A percentile compares a stretch with the other conserved stretches of the same genome.
Conservation (phyloP, 2,888 invertebrate species). For the Leptopilina syphax region DNA sequence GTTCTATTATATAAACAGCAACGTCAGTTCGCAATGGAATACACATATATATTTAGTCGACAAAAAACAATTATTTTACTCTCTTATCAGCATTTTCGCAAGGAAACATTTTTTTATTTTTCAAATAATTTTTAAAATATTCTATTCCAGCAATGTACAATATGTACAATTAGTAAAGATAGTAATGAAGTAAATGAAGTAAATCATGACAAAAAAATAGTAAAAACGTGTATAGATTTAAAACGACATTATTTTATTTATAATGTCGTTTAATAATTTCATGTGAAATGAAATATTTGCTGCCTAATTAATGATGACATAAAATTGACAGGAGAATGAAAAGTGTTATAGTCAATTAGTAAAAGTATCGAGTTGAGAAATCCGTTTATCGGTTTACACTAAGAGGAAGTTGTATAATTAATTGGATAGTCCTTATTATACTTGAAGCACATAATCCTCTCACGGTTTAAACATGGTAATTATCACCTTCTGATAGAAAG, state of each 20-base stretch:
- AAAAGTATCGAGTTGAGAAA: slow-evolving; percentile 9
- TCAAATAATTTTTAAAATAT: no score
- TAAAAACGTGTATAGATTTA: no score
- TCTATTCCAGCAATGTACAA: no score
- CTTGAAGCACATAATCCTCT: neutral
- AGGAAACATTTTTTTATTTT: neutral
- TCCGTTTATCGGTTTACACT: neutral
- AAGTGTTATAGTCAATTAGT: neutral
- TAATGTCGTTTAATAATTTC: no score
- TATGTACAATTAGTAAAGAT: no score
- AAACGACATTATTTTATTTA: no score
- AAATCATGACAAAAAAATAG: no score
- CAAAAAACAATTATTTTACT: neutral
- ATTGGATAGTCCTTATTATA: slow-evolving; percentile 8
- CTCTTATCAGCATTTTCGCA: neutral
- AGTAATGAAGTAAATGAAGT: no score
- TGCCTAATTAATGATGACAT: no score
- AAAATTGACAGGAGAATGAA: neutral
- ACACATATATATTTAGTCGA: neutral
- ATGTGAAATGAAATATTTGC: no score
- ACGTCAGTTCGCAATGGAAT: neutral
- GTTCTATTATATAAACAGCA: neutral
- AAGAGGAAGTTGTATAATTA: slow-evolving; percentile 21
- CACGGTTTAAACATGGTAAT: slow-evolving; percentile 49
- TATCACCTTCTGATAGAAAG: slow-evolving; percentile 44